A percentile compares a stretch with the other conserved stretches of the same genome.
Conservation (phyloP, 2,797 vertebrate species). For the Anabacerthia variegaticeps region DNA sequence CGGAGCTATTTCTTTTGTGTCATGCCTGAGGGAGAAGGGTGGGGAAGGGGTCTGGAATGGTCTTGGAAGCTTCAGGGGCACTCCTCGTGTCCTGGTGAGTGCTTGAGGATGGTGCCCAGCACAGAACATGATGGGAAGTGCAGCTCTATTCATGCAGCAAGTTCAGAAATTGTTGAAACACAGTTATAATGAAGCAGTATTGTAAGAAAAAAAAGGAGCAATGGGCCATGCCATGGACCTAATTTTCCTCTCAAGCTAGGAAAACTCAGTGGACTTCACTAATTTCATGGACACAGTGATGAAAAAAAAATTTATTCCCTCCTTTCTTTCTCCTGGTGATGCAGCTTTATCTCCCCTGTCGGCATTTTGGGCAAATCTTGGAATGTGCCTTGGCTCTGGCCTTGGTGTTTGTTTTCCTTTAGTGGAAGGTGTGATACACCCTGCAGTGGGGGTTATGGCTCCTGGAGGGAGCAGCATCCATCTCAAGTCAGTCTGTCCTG, state of each 20-base stretch:
- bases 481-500: rapidly evolving
- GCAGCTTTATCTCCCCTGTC: rapidly evolving
- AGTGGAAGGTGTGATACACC: background rate
- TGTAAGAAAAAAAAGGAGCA: background rate
- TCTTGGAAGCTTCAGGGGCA: background rate
- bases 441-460: background rate
- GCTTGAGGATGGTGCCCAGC: background rate
- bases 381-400: background rate
- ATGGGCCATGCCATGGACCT: too few relatives aligned
- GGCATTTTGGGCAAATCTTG: rapidly evolving
- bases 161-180: background rate
- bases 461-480: background rate
- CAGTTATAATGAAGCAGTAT: background rate
- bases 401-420: background rate
- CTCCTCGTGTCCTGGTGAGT: background rate
- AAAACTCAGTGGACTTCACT: background rate
- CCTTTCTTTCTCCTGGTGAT: background rate
- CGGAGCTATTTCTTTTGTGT: background rate
- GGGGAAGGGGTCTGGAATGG: background rate
- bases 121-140: background rate
- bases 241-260: background rate
- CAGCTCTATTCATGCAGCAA: background rate
- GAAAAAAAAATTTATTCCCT: background rate
- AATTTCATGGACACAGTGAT: background rate
- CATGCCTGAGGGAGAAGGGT: background rate